Conservation (phyloP, 2,797 vertebrate genomes). For the Numenius phaeopus region DNA sequence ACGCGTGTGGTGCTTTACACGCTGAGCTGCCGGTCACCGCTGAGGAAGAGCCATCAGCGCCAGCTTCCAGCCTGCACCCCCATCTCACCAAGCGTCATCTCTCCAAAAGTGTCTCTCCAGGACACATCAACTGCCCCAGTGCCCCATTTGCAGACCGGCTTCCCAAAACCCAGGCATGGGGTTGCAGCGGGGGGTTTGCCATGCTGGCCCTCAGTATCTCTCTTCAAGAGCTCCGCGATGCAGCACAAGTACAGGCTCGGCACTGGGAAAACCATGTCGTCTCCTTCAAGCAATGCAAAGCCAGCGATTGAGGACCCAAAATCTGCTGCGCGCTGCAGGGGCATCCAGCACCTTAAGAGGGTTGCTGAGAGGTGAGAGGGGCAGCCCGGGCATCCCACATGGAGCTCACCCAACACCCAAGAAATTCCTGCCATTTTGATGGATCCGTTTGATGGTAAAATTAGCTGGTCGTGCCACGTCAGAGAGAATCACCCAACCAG, state of each 20-base stretch:
- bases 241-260: neutral
- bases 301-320: accelerated
- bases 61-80: neutral
- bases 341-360: neutral
- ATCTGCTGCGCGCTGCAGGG: neutral
- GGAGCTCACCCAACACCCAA: neutral
- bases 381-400: accelerated
- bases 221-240: neutral
- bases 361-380: neutral
- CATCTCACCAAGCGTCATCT: accelerated
- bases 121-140: neutral
- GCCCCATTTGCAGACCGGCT: neutral
- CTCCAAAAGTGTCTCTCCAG: neutral
- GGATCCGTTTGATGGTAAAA: neutral
- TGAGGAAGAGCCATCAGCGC: neutral
- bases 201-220: neutral
- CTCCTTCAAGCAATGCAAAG: neutral
- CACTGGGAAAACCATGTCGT: neutral
- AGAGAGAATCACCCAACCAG: neutral
- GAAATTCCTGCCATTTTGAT: neutral
- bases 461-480: accelerated
- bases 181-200: neutral
- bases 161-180: neutral
- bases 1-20: accelerated
- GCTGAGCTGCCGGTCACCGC: neutral